A percentile compares a stretch with the other conserved stretches of the same genome.
phyloP scores from a whole-genome alignment of 1,140 invertebrate genomes.

The Hycleus cichorii region DNA sequence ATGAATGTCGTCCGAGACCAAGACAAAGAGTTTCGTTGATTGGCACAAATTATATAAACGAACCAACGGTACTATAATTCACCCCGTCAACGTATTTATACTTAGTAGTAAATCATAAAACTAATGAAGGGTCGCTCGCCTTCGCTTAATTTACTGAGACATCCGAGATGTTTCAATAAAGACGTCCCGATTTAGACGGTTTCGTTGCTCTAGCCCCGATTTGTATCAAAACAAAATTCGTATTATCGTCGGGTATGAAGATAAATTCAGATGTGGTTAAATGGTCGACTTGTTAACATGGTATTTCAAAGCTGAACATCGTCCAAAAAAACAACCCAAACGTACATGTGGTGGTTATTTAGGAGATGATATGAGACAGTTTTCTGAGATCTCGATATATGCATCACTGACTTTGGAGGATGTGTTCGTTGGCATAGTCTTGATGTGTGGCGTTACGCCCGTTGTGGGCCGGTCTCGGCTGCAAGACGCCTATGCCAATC shows the following conservation, averaged over 20 bases:
- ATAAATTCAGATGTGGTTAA: background rate
- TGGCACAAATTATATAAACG: slow-evolving; percentile 36
- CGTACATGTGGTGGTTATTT: slow-evolving; percentile 7
- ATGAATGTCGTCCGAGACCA: slow-evolving; percentile 26
- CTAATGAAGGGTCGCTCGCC: slow-evolving; percentile 22
- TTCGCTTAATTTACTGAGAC: slow-evolving; percentile 26
- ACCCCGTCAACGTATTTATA: slow-evolving; percentile 21
- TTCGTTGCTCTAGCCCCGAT: no score
- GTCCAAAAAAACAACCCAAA: background rate
- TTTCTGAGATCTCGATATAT: slow-evolving; percentile 12
- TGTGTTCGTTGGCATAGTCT: slow-evolving; percentile 14
- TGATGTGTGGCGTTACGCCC: slow-evolving; percentile 22
- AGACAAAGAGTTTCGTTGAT: slow-evolving; percentile 30
- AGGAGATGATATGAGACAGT: slow-evolving; percentile 13
- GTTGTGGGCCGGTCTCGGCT: slow-evolving; percentile 18
- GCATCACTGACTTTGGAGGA: slow-evolving; percentile 19
- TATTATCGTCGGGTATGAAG: background rate
- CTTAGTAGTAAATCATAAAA: slow-evolving; percentile 28
- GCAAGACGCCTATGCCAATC: slow-evolving; percentile 21
- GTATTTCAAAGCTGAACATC: slow-evolving; percentile 8
- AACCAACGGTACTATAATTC: slow-evolving; percentile 24
- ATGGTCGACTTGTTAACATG: slow-evolving; percentile 8
- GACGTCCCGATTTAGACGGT: slow-evolving; percentile 13
- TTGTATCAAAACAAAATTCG: no score
- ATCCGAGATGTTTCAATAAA: slow-evolving; percentile 29